Percentiles rank a stretch among this genome's conserved stretches.
These are phyloP conservation scores for Priapulus caudatus DNA, from an alignment of 2,888 invertebrate species.

Conservation along the genomic window DNA sequence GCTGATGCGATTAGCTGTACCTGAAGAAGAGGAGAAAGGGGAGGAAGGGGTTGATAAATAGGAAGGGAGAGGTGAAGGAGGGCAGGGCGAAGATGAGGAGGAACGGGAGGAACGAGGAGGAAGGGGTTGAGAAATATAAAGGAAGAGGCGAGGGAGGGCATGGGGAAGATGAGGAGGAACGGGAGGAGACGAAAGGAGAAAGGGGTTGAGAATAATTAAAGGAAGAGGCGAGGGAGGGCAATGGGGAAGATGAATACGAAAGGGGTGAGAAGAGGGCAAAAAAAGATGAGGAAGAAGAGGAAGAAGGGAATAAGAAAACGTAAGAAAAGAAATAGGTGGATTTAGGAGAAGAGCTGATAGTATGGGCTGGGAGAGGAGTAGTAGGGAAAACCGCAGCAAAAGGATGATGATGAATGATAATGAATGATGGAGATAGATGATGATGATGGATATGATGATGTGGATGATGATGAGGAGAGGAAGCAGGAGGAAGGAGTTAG, in stretches of 20 bases:
- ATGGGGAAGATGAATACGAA: not conserved
- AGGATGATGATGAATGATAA: not conserved
- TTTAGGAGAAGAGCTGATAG: not conserved
- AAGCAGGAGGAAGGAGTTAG: not conserved
- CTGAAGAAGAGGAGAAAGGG: conserved; percentile 3
- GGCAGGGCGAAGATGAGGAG: no score
- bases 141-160: not conserved
- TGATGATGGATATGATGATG: not conserved
- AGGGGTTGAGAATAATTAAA: not conserved
- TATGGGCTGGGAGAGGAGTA: not conserved
- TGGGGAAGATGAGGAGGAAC: not conserved
- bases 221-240: not conserved
- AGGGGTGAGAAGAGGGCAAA: no score
- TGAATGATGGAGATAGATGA: not conserved
- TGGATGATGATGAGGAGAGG: not conserved
- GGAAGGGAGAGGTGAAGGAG: not conserved
- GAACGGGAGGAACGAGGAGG: no score
- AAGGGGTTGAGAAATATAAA: not conserved
- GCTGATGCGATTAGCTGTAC: no score
- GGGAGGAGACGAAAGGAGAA: not conserved
- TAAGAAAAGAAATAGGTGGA: no score
- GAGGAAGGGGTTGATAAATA: not conserved
- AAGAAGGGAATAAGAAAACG: not conserved
- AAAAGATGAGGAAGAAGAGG: conserved; percentile 1
- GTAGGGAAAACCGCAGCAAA: not conserved